A percentile compares a stretch with the other conserved stretches of the same genome.
phyloP scores from a whole-genome alignment of 2,113 vertebrate species.

The Lagenorhynchus albirostris region DNA sequence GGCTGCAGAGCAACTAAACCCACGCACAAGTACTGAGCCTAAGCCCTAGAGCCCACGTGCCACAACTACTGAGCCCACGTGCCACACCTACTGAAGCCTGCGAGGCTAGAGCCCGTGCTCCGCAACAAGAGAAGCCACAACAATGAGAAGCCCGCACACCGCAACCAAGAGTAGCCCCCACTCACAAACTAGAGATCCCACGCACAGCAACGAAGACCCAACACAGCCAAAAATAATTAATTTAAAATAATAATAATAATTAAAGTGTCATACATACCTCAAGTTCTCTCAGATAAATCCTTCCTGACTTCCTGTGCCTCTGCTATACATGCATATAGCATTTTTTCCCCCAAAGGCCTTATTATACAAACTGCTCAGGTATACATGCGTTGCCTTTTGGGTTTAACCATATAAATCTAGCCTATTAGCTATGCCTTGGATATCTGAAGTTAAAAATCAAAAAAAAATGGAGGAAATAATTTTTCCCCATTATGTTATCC shows the following conservation, averaged over 20 bases:
- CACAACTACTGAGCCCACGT: too few species aligned
- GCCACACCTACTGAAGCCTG: too few species aligned
- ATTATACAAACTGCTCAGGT: background rate
- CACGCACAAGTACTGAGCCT: too few species aligned
- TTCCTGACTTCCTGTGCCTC: background rate
- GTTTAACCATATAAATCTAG: background rate
- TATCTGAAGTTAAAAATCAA: conserved; percentile 9
- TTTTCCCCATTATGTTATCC: background rate
- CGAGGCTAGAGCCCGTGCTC: too few species aligned
- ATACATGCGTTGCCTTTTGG: background rate
- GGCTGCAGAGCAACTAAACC: too few species aligned
- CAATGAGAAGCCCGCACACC: too few species aligned
- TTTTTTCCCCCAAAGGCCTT: background rate
- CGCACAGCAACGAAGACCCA: too few species aligned
- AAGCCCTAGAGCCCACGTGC: too few species aligned
- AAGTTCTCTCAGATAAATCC: conserved; percentile 14
- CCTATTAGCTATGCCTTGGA: background rate
- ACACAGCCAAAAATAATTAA: too few species aligned
- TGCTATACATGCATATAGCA: background rate
- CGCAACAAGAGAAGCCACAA: too few species aligned
- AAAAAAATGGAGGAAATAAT: background rate
- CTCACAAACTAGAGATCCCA: too few species aligned
- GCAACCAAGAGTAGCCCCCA: too few species aligned
- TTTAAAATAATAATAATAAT: background rate
- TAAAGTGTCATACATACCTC: background rate